Evolutionary conservation across 2,797 vertebrate species (phyloP).

Genomic region (Phylloscopus collybita): DNA sequence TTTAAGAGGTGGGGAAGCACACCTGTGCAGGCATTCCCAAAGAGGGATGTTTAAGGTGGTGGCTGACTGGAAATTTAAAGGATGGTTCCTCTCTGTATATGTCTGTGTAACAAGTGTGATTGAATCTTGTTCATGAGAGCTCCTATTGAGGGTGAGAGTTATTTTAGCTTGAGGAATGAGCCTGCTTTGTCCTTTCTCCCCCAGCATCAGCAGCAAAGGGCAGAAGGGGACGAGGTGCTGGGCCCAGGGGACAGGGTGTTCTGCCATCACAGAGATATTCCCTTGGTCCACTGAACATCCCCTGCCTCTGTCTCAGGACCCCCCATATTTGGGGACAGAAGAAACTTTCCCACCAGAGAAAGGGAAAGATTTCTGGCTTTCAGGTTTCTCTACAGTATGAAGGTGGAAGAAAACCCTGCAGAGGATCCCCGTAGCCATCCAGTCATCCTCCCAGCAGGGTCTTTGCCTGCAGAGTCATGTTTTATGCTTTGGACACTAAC

Average conservation of each 20-base stretch:
- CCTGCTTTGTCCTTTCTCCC: neutral
- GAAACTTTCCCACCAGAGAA: neutral
- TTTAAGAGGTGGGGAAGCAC: neutral
- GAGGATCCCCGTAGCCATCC: neutral
- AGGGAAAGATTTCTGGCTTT: neutral
- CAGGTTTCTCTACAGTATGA: neutral
- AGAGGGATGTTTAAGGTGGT: neutral
- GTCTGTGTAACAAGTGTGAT: neutral
- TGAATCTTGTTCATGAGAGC: neutral
- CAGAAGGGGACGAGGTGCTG: neutral
- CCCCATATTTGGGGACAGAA: neutral
- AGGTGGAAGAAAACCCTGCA: neutral
- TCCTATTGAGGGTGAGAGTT: neutral
- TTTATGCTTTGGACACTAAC: neutral
- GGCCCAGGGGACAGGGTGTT: too few species aligned
- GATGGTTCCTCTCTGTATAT: accelerated
- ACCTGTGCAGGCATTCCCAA: neutral
- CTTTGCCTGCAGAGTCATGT: neutral
- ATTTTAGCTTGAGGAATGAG: neutral
- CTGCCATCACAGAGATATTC: neutral
- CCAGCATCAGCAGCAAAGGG: neutral
- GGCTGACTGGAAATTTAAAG: neutral
- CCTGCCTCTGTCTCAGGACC: neutral
- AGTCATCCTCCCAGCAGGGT: neutral
- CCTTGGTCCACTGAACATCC: accelerated